Conservation (phyloP, 2,113 vertebrate species). For the Halcyon senegalensis region DNA sequence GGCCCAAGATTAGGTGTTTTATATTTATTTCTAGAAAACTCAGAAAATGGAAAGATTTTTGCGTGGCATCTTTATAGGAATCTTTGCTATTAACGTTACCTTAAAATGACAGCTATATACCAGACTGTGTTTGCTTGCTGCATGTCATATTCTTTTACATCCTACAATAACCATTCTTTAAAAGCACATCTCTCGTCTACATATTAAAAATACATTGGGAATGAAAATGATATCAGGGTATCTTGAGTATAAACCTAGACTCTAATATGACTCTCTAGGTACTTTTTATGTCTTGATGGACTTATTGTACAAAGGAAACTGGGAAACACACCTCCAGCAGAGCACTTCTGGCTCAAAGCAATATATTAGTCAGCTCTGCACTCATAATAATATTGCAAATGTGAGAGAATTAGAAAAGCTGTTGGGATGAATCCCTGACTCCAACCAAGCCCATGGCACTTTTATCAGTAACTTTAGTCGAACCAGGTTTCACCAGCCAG, state of each 20-base stretch:
- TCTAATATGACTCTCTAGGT: neutral
- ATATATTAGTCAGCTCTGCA: neutral
- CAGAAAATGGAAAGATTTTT: neutral
- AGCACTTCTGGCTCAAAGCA: neutral
- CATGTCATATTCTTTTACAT: neutral
- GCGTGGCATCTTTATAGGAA: neutral
- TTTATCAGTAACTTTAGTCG: neutral
- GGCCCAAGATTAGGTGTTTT: neutral
- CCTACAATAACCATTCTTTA: neutral
- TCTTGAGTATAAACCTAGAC: neutral
- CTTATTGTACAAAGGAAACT: neutral
- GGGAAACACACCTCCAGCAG: neutral
- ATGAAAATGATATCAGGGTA: neutral
- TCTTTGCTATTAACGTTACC: neutral
- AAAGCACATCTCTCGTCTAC: neutral
- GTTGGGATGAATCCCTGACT: neutral
- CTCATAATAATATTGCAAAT: neutral
- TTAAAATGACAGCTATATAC: neutral
- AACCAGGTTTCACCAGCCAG: neutral
- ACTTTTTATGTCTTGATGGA: neutral
- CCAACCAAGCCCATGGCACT: neutral
- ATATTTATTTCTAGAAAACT: neutral
- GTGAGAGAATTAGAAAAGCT: neutral
- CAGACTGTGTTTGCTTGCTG: neutral
- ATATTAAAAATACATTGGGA: neutral